Evolutionary conservation across 1,140 invertebrate genomes (phyloP).

Genomic region (Caerostris extrusa): DNA sequence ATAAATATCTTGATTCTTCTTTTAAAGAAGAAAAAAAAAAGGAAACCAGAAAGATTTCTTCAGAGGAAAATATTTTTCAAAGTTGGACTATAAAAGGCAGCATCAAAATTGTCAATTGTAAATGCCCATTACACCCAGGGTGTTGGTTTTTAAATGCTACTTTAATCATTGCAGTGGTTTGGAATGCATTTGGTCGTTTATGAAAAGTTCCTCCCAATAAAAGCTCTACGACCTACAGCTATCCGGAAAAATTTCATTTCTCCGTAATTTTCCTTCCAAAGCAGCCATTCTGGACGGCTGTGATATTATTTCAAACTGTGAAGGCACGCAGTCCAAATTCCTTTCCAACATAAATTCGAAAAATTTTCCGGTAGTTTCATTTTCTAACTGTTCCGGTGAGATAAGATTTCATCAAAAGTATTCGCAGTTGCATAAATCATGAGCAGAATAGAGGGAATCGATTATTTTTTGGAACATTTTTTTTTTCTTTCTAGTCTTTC

Average conservation of each 20-base stretch:
- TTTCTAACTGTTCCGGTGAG: too few species aligned
- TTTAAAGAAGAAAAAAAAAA: not conserved
- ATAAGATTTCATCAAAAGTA: too few species aligned
- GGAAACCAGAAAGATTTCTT: not conserved
- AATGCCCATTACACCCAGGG: not conserved
- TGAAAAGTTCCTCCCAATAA: not conserved
- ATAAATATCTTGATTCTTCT: not conserved
- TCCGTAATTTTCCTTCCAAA: not conserved
- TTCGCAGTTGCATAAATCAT: too few species aligned
- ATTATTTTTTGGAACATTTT: not conserved
- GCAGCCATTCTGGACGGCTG: not conserved
- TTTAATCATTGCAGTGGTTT: too few species aligned
- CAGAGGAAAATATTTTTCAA: not conserved
- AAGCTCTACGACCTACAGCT: not conserved
- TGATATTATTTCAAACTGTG: too few species aligned
- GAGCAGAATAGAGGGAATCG: too few species aligned
- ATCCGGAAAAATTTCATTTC: slow-evolving; percentile 24
- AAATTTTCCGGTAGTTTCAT: not conserved
- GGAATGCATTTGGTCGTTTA: too few species aligned
- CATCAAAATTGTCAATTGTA: not conserved
- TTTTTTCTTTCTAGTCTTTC: not conserved
- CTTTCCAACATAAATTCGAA: slow-evolving; percentile 23
- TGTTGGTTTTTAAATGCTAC: not conserved
- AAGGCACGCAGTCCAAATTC: too few species aligned
- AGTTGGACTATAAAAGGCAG: not conserved